Base-by-base conservation (phyloP, 2,888 invertebrate genomes). In the Eubasilissa splendida region DNA sequence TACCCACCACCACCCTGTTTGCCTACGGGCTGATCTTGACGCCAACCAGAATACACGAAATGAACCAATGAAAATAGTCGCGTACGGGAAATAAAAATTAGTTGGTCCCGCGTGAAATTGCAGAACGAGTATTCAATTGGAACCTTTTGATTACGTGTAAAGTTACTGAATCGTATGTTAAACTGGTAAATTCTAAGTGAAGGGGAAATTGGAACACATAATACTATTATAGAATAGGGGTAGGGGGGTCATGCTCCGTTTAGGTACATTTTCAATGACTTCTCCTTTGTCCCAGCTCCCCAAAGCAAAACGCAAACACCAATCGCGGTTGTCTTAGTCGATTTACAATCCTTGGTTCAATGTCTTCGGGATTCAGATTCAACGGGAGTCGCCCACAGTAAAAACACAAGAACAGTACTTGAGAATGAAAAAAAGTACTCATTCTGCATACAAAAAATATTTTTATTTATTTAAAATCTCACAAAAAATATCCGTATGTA, bases 1-100 rank as follows among this genome's bases (percentile, higher is more conserved):
- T 79, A 73, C 52, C 50, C 79, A 22, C 59, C 53, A 50, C 76
- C 63, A 76, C 76, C 63, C 76, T 76, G 76, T 76, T 76, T 76
- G 63, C 63, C 54, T 12, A 60, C 59, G 53, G 50, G 12, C 76
- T 11, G 71, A 54, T 50, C 68, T 10, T 0, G 9, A 33, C 33
- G 33, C 33, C 12, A 33, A 63, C 33, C 31, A 58, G 58, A 11
- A 5, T 58, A n/a, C 4, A n/a, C 11, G 4, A 58, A 58, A 58
- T 8, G 58, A n/a, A 11, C 12, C 11, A 11, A 58, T 58, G 4
- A 58, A 58, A 58, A 58, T 58, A 58, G 4, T n/a, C 58, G 58
- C 58, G 4, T n/a, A 8, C 4, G 58, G 42, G 42, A 7, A 42
- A 42, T 58, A 9, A 58, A 58, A 58, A 58, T n/a, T 58, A 9